These are phyloP conservation scores for Mungos mungo DNA, from an alignment of 2,113 vertebrate genomes.

Conservation along the genomic window DNA sequence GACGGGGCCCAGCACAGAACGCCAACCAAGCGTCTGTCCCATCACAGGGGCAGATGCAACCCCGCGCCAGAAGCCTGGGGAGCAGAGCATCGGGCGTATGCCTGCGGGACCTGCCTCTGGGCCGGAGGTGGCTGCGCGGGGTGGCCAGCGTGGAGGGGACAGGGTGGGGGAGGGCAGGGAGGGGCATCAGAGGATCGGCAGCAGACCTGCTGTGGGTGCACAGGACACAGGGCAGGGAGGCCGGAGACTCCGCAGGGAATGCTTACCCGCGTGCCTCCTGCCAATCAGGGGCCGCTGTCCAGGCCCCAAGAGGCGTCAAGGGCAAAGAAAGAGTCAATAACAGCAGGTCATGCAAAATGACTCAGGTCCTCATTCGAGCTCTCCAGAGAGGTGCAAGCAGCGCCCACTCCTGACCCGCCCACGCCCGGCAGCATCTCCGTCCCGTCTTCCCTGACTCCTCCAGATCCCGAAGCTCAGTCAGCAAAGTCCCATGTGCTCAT, in stretches of 20 bases:
- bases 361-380: background rate
- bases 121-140: background rate
- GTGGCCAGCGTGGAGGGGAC: background rate
- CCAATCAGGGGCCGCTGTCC: rapidly evolving
- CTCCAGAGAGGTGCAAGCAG: background rate
- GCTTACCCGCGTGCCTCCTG: background rate
- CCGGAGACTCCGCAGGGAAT: rapidly evolving
- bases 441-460: rapidly evolving
- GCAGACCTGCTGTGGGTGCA: background rate
- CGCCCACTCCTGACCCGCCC: rapidly evolving
- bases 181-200: background rate
- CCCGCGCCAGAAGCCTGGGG: background rate
- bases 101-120: background rate
- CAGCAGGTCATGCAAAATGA: background rate
- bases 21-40: rapidly evolving
- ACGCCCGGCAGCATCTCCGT: rapidly evolving
- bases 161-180: background rate
- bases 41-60: background rate
- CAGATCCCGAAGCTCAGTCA: background rate
- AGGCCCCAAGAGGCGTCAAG: background rate
- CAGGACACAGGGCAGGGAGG: background rate
- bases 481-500: too few species aligned
- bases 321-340: too few species aligned
- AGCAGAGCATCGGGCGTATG: background rate
- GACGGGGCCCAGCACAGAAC: rapidly evolving